Conservation (phyloP, 2,797 vertebrate genomes). For the Sphenodon punctatus region DNA sequence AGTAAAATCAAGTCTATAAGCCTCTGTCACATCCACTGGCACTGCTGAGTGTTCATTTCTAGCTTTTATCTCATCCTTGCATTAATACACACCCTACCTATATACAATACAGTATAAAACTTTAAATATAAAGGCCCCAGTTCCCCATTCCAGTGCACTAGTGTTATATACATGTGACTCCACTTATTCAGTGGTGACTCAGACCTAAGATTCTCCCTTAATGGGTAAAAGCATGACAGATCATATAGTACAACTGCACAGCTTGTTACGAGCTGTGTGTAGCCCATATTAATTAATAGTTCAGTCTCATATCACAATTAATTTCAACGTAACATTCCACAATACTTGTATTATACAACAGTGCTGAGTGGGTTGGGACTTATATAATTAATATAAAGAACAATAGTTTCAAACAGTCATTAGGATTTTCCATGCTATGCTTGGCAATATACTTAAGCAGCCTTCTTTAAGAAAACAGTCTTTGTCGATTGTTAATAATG, state of each 20-base stretch:
- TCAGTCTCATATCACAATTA: conserved; percentile 23
- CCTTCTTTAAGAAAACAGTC: neutral
- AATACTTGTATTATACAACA: conserved; percentile 8
- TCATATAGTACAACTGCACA: conserved; percentile 44
- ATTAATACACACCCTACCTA: neutral
- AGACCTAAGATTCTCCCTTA: conserved; percentile 38
- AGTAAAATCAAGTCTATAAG: neutral
- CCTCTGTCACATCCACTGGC: no score
- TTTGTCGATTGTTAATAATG: neutral
- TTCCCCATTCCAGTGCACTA: conserved; percentile 48
- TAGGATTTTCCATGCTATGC: conserved; percentile 25
- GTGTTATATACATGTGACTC: conserved; percentile 35
- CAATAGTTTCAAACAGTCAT: conserved; percentile 3
- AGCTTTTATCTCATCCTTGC: conserved; percentile 28
- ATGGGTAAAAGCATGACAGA: conserved; percentile 58
- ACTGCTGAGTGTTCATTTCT: neutral
- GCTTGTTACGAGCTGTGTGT: conserved; percentile 24
- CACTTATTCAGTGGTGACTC: neutral
- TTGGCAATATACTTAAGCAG: neutral
- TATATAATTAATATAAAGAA: conserved; percentile 17
- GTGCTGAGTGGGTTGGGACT: conserved; percentile 16
- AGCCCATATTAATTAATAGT: neutral
- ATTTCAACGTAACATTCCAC: conserved; percentile 39
- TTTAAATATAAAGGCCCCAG: conserved; percentile 46
- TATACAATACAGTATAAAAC: neutral